Conservation (phyloP, 2,888 invertebrate species). For the Nephrocerus scutellatus region DNA sequence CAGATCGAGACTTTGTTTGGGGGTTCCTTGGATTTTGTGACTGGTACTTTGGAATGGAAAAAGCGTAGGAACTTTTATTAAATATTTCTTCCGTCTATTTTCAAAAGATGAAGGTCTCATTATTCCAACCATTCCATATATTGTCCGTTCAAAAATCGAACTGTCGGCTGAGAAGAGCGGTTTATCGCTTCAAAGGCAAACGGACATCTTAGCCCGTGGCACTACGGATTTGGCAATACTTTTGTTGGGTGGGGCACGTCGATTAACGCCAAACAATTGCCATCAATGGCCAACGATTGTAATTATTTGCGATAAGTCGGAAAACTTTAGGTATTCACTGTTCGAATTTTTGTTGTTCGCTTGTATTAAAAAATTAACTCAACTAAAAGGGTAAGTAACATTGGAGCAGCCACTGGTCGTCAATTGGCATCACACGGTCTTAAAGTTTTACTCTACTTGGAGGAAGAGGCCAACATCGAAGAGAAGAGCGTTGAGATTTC, state of each 20-base stretch:
- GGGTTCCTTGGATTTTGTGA: conserved; percentile 42
- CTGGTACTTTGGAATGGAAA: too few relatives aligned
- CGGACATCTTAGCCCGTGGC: conserved; percentile 75
- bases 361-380: conserved; percentile 1
- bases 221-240: conserved; percentile 77
- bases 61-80: too few relatives aligned
- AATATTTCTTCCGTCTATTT: conserved; percentile 25
- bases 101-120: conserved; percentile 75
- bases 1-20: conserved; percentile 56
- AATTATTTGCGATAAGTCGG: conserved; percentile 64
- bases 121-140: conserved; percentile 66
- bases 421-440: conserved; percentile 79
- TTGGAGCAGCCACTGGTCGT: conserved; percentile 68
- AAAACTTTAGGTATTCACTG: conserved; percentile 45
- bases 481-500: conserved; percentile 56
- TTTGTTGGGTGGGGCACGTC: conserved; percentile 74
- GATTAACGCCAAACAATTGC: conserved; percentile 76
- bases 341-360: background rate
- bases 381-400: conserved; percentile 50
- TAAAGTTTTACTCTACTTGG: conserved; percentile 57
- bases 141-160: conserved; percentile 62
- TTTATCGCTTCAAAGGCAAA: conserved; percentile 58
- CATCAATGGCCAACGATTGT: conserved; percentile 83
- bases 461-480: conserved; percentile 48
- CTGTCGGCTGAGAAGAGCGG: conserved; percentile 62